phyloP scores from a whole-genome alignment of 2,797 vertebrate species.

The Pseudopleuronectes americanus region DNA sequence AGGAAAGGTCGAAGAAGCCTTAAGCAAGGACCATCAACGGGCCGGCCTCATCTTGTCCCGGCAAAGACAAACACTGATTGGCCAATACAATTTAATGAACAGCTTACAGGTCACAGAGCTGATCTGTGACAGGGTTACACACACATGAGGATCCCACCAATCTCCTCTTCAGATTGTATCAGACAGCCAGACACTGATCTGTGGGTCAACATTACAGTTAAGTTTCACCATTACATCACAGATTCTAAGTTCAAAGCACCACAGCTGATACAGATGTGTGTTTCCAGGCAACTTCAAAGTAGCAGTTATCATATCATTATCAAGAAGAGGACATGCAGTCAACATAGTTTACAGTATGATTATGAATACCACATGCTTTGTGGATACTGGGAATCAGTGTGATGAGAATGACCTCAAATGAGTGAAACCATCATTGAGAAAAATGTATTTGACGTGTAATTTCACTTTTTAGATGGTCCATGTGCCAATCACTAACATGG shows the following conservation, averaged over 20 bases:
- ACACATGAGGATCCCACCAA: not conserved
- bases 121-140: conserved; percentile 26
- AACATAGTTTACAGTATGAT: not conserved
- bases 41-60: conserved; percentile 37
- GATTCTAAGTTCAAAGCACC: conserved; percentile 14
- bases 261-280: conserved; percentile 7
- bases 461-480: too few relatives aligned
- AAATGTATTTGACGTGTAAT: too few relatives aligned
- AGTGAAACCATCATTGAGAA: too few relatives aligned
- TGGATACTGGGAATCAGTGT: too few relatives aligned
- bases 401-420: too few relatives aligned
- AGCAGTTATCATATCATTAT: conserved; percentile 7
- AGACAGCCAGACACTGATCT: conserved; percentile 22
- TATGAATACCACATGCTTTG: too few relatives aligned
- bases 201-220: conserved; percentile 8
- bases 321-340: not conserved
- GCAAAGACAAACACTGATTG: conserved; percentile 34
- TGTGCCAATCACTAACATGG: too few relatives aligned
- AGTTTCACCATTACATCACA: conserved; percentile 26
- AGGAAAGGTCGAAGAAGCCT: conserved; percentile 2
- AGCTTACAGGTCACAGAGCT: conserved; percentile 23
- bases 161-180: conserved; percentile 34
- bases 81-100: conserved; percentile 53
- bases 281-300: conserved; percentile 11
- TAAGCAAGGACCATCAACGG: conserved; percentile 1